Evolutionary conservation across 2,113 vertebrate genomes (phyloP).

Genomic region (Synchiropus splendidus): DNA sequence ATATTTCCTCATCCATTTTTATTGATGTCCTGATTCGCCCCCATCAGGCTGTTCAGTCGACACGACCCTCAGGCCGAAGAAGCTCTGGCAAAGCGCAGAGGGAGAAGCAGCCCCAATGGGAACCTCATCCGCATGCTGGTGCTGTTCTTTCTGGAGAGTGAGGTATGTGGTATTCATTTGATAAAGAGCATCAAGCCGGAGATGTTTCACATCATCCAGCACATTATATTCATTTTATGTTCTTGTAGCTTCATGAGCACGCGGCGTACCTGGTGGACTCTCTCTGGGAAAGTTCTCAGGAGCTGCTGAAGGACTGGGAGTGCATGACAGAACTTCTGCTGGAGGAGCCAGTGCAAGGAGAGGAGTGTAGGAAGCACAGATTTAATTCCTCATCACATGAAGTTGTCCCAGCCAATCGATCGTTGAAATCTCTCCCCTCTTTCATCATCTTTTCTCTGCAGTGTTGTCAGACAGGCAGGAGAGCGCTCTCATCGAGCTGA

Average conservation of each 20-base stretch:
- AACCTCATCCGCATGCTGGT: slow-evolving; percentile 98
- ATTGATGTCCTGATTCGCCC: slow-evolving; percentile 3
- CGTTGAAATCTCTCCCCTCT: background rate
- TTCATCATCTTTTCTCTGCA: slow-evolving; percentile 32
- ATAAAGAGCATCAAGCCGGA: no score
- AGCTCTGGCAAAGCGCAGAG: slow-evolving; percentile 91
- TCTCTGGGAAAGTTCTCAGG: slow-evolving; percentile 98
- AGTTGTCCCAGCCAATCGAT: no score
- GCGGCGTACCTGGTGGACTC: slow-evolving; percentile 97
- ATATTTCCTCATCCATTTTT: no score
- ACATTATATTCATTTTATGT: no score
- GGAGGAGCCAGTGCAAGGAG: slow-evolving; percentile 95
- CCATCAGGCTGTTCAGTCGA: slow-evolving; percentile 82
- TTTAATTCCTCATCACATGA: no score
- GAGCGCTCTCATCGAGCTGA: slow-evolving; percentile 92
- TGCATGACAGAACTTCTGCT: slow-evolving; percentile 95
- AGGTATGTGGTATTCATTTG: slow-evolving; percentile 73
- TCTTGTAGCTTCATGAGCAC: slow-evolving; percentile 86
- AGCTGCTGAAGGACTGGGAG: slow-evolving; percentile 98
- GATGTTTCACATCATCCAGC: no score
- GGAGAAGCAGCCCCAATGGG: slow-evolving; percentile 94
- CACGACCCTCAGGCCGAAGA: slow-evolving; percentile 97
- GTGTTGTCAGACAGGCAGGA: slow-evolving; percentile 95
- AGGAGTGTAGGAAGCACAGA: slow-evolving; percentile 75
- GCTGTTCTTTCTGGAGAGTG: slow-evolving; percentile 98